phyloP scores from a whole-genome alignment of 2,797 vertebrate species.

The Menidia menidia region DNA sequence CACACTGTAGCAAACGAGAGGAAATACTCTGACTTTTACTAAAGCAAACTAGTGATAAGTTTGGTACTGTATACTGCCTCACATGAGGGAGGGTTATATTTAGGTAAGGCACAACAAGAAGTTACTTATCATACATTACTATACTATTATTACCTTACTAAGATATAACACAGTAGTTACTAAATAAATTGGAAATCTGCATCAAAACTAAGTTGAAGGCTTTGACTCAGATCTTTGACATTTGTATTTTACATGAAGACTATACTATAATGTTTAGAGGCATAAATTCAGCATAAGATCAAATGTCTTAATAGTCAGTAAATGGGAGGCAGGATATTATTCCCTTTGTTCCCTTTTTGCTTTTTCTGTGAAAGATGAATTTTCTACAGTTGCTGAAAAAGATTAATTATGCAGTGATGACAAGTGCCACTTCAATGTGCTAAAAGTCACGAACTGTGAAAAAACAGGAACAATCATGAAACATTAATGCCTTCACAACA shows the following conservation, averaged over 20 bases:
- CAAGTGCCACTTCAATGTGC: not conserved
- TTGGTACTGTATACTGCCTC: no score
- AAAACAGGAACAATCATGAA: not conserved
- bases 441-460: not conserved
- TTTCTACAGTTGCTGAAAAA: not conserved
- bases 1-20: slow-evolving; percentile 20
- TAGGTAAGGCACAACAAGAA: not conserved
- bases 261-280: no score
- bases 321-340: no score
- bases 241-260: not conserved
- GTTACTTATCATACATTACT: not conserved
- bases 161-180: no score
- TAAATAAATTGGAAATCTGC: no score
- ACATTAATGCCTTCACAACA: not conserved
- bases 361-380: not conserved
- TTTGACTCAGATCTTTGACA: not conserved
- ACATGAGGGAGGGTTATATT: no score
- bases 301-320: no score
- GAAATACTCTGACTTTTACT: slow-evolving; percentile 39
- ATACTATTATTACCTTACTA: no score
- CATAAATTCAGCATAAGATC: not conserved
- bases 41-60: not conserved
- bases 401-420: not conserved
- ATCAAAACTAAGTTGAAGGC: no score
- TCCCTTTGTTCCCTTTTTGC: not conserved